These are phyloP conservation scores for Dasyprocta punctata DNA, from an alignment of 2,113 vertebrate genomes.

Conservation along the genomic window DNA sequence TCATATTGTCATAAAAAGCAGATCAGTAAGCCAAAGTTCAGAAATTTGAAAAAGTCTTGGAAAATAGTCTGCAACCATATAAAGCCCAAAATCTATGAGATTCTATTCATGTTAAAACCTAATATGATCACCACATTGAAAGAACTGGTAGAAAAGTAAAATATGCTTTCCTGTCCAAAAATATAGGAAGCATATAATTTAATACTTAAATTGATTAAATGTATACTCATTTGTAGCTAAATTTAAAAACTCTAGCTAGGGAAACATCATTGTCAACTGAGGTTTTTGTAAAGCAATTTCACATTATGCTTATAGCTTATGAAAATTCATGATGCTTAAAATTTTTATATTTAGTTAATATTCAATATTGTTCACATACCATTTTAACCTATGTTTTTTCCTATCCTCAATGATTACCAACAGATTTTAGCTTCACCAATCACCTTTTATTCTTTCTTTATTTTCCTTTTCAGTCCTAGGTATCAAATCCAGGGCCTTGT, in stretches of 20 bases:
- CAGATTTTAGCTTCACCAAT: background rate
- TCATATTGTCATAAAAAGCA: background rate
- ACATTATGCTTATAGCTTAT: background rate
- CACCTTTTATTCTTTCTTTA: background rate
- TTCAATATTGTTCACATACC: background rate
- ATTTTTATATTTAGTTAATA: background rate
- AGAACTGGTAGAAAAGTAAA: background rate
- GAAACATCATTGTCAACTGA: background rate
- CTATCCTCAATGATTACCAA: background rate
- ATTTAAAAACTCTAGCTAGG: background rate
- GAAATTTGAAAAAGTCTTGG: background rate
- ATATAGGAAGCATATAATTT: background rate
- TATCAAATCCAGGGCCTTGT: background rate
- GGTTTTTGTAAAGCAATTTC: background rate
- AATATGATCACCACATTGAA: background rate
- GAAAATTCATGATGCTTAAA: background rate
- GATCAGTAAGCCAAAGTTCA: background rate
- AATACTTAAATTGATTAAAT: background rate
- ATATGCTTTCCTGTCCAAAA: background rate
- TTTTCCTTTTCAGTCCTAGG: background rate
- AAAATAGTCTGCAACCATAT: background rate
- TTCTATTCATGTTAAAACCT: background rate
- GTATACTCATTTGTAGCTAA: background rate
- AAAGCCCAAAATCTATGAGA: background rate
- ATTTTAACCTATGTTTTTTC: background rate